Base-by-base conservation (phyloP, 2,113 vertebrate species). In the Istiophorus platypterus region DNA sequence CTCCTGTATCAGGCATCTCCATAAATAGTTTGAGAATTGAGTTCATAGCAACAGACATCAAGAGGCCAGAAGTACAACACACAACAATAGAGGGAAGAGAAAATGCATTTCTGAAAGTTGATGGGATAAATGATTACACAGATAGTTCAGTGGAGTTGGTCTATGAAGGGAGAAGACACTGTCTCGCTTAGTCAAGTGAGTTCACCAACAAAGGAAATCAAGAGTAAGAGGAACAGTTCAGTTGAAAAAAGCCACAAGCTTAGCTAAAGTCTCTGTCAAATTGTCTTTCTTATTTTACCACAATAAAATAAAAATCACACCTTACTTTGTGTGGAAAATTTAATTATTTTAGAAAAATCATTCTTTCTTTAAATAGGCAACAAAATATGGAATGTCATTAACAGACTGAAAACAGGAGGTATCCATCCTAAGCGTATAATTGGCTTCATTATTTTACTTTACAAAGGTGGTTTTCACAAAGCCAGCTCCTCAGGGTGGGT, bases 11-110 rank as follows among this genome's bases (percentile, higher is more conserved):
- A 22, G 51, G 54, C 64, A 52, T 67, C 65, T 80, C 54, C 45
- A 70, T 66, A 62, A 88, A 75, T 63, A 80, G 68, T 74, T 2
- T 18, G 17, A 74, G 72, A 72, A 69, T 29, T 73, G 51, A 59
- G 67, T 64, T 88, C 72, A 73, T 49, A n/a, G 69, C 58, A 22
- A 39, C 4, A 10, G 63, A 82, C 72, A 71, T 85, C 42, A 57
- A 66, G 64, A 37, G 63, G 64, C 64, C 58, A 80, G 37, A 68
- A 59, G 72, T 56, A 76, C 72, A 68, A 58, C 51, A 12, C 51
- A 58, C 49, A 61, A 27, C 29, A 47, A 49, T 26, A 54, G 66
- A 68, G 75, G 49, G 26, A 34, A 27, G 59, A 61, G 15, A 77
- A 71, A 70, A 58, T 34, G 22, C 18, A 73, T 76, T 62, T 70